Percentiles rank a stretch among this genome's conserved stretches.
Evolutionary conservation across 2,888 invertebrate species (phyloP).

Genomic region (Xanthorhoe designata): DNA sequence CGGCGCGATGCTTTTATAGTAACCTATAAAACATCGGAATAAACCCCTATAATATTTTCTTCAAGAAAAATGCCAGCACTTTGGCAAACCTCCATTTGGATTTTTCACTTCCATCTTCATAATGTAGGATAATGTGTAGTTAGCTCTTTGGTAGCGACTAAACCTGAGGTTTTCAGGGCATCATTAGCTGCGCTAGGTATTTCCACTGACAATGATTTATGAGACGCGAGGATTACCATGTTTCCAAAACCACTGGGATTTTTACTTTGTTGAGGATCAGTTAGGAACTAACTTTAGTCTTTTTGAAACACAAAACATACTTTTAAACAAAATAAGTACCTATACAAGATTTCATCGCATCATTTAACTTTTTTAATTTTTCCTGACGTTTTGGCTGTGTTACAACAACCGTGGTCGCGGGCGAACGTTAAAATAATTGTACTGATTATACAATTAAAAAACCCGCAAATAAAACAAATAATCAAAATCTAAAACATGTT

Average conservation of each 20-base stretch:
- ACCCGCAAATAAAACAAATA: too few relatives aligned
- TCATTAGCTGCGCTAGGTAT: not conserved
- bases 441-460: too few relatives aligned
- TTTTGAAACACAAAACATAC: too few relatives aligned
- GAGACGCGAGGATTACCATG: not conserved
- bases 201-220: not conserved
- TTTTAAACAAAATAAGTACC: too few relatives aligned
- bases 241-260: not conserved
- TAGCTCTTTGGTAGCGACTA: conserved; percentile 8
- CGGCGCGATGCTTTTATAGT: conserved; percentile 29
- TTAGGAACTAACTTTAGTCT: not conserved
- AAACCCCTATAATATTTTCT: conserved; percentile 27
- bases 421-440: too few relatives aligned
- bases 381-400: too few relatives aligned
- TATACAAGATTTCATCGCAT: too few relatives aligned
- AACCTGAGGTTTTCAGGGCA: not conserved
- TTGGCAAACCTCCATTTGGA: conserved; percentile 28
- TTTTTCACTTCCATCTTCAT: conserved; percentile 20
- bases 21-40: conserved; percentile 35
- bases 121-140: conserved; percentile 13
- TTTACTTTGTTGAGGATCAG: not conserved
- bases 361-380: too few relatives aligned
- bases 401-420: too few relatives aligned
- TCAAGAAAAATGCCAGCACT: conserved; percentile 24
- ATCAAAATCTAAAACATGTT: too few relatives aligned